Conservation (phyloP, 1,140 invertebrate species). For the Antheraea mylitta region DNA sequence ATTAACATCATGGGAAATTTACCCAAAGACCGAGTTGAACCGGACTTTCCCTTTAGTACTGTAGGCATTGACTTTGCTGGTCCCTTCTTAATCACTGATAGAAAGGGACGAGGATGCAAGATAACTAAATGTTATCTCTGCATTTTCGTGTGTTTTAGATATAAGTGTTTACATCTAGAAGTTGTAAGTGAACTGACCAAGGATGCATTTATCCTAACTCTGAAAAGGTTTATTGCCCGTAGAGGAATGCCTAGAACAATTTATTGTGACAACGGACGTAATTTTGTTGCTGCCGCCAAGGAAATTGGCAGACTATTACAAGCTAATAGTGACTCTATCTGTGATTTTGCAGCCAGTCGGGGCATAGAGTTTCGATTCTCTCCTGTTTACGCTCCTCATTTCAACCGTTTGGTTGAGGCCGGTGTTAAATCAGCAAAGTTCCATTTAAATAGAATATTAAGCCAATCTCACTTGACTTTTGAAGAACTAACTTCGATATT, state of each 20-base stretch:
- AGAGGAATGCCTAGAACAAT: conserved; percentile 16
- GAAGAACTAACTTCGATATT: conserved; percentile 49
- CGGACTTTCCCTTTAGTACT: conserved; percentile 15
- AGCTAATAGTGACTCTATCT: conserved; percentile 5
- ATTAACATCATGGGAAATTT: conserved; percentile 22
- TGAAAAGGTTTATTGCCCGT: conserved; percentile 18
- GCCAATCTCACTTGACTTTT: conserved; percentile 35
- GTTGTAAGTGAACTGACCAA: conserved; percentile 14
- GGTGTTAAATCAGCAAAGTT: conserved; percentile 37
- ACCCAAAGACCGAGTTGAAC: conserved; percentile 10
- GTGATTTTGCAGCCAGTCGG: conserved; percentile 24
- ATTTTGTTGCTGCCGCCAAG: conserved; percentile 14
- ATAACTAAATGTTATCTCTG: conserved; percentile 11
- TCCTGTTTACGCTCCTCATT: conserved; percentile 41
- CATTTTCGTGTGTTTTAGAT: conserved; percentile 10
- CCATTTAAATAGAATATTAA: conserved; percentile 36
- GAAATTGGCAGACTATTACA: conserved; percentile 5
- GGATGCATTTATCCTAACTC: conserved; percentile 17
- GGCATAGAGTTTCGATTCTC: conserved; percentile 37
- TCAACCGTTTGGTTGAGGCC: conserved; percentile 44
- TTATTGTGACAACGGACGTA: conserved; percentile 21
- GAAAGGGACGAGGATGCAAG: conserved; percentile 7
- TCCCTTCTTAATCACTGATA: conserved; percentile 10
- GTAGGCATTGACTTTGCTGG: conserved; percentile 7
- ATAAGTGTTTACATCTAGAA: conserved; percentile 11